Conservation (phyloP, 2,797 vertebrate species). For the Sebastes steindachneri region DNA sequence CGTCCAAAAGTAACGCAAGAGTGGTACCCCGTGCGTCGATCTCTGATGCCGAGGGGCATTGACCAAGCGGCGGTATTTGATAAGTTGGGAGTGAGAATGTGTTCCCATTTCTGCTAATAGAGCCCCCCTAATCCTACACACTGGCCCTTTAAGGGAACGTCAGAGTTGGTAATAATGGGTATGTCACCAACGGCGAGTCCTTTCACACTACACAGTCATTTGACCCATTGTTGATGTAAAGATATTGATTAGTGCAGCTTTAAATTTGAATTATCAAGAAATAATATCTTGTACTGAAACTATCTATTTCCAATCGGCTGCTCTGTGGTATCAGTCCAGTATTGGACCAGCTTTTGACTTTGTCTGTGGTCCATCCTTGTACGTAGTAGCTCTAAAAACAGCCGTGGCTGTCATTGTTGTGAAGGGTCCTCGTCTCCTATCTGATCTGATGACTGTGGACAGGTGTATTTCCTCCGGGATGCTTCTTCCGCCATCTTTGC, state of each 20-base stretch:
- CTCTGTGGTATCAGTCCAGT: neutral
- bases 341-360: neutral
- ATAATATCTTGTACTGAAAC: neutral
- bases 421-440: neutral
- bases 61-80: too few relatives aligned
- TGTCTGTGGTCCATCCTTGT: neutral
- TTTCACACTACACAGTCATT: neutral
- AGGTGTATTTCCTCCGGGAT: conserved; percentile 33
- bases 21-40: too few relatives aligned
- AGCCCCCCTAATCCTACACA: too few relatives aligned
- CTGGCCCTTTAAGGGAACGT: too few relatives aligned
- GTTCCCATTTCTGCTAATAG: too few relatives aligned
- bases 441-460: conserved; percentile 43
- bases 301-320: neutral
- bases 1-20: too few relatives aligned
- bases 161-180: neutral
- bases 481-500: neutral
- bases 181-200: neutral
- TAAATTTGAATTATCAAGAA: neutral
- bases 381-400: conserved; percentile 1
- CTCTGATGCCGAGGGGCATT: too few relatives aligned
- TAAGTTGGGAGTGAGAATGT: too few relatives aligned
- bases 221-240: neutral
- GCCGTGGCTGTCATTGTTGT: neutral
- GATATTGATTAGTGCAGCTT: neutral